These are phyloP conservation scores for Tortricodes alternella DNA, from an alignment of 2,888 invertebrate genomes.

Conservation along the genomic window DNA sequence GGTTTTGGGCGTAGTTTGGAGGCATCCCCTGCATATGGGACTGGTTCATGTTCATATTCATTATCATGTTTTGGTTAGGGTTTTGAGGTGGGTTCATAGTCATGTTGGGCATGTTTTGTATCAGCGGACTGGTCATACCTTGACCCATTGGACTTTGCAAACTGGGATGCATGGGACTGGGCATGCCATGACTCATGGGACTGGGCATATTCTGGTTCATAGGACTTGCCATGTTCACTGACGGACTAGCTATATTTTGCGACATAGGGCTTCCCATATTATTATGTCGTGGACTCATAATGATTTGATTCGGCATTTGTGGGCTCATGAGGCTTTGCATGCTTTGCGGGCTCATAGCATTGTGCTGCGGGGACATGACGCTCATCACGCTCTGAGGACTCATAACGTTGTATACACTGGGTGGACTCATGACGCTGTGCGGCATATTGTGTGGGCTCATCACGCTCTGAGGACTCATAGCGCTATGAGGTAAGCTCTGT, in stretches of 20 bases:
- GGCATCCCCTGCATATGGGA: slow-evolving; percentile 46
- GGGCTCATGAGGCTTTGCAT: slow-evolving; percentile 76
- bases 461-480: slow-evolving; percentile 75
- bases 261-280: slow-evolving; percentile 60
- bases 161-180: slow-evolving; percentile 73
- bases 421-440: slow-evolving; percentile 72
- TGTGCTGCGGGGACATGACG: slow-evolving; percentile 77
- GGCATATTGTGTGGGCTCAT: slow-evolving; percentile 70
- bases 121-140: slow-evolving; percentile 69
- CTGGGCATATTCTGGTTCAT: slow-evolving; percentile 62
- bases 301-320: slow-evolving; percentile 73
- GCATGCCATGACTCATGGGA: slow-evolving; percentile 74
- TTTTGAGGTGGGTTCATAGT: slow-evolving; percentile 59
- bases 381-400: slow-evolving; percentile 78
- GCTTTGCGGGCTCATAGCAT: slow-evolving; percentile 76
- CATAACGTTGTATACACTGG: slow-evolving; percentile 72
- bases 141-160: slow-evolving; percentile 72
- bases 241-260: slow-evolving; percentile 67
- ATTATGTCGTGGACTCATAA: slow-evolving; percentile 73
- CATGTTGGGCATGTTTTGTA: slow-evolving; percentile 72
- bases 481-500: slow-evolving; percentile 72
- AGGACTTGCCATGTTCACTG: slow-evolving; percentile 64
- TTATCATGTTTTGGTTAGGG: slow-evolving; percentile 58
- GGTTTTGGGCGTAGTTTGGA: slow-evolving; percentile 56
- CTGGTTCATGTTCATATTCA: slow-evolving; percentile 55